Conservation (phyloP, 2,888 invertebrate species). For the Caenorhabditis drosophilae region DNA sequence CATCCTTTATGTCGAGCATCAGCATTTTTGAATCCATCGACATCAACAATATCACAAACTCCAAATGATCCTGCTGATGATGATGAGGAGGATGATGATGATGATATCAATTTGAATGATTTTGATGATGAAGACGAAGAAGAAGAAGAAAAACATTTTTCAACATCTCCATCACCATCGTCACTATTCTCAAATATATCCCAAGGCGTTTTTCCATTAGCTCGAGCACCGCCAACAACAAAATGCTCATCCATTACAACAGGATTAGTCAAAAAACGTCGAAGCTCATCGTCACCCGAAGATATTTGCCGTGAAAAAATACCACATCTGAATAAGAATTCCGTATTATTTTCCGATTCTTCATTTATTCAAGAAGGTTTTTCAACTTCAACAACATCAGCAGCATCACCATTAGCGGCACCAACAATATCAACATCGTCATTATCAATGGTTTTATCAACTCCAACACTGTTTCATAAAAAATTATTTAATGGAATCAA, state of each 20-base stretch:
- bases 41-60: conserved; percentile 4
- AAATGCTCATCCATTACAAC: conserved; percentile 33
- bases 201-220: conserved; percentile 39
- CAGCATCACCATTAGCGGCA: too few species aligned
- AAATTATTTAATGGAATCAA: too few species aligned
- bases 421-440: not conserved
- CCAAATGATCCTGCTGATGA: not conserved
- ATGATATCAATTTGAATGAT: too few species aligned
- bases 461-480: too few species aligned
- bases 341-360: too few species aligned
- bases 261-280: conserved; percentile 45
- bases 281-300: conserved; percentile 43
- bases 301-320: conserved; percentile 38
- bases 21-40: conserved; percentile 19
- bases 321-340: conserved; percentile 33
- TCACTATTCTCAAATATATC: conserved; percentile 5
- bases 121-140: too few species aligned
- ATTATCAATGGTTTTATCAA: too few species aligned
- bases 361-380: too few species aligned
- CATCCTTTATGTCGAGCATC: conserved; percentile 29
- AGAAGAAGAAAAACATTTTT: too few species aligned
- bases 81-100: too few species aligned
- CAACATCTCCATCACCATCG: conserved; percentile 7
- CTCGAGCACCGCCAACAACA: not conserved
- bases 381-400: too few species aligned